Percentiles rank a stretch among this genome's conserved stretches.
Evolutionary conservation across 2,888 invertebrate genomes (phyloP).

Genomic region (Oconnorella tubifera): DNA sequence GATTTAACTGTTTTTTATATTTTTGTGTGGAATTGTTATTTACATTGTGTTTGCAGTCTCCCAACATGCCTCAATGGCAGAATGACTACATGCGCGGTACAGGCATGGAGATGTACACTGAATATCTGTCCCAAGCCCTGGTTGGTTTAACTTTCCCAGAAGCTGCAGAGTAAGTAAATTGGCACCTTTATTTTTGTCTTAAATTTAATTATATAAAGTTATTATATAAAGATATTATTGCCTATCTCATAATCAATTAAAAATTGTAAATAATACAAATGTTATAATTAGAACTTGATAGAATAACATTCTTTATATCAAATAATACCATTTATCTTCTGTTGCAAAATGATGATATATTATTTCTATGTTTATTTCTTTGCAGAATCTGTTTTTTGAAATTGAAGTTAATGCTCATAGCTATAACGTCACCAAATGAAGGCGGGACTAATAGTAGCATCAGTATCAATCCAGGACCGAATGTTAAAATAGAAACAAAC

Average conservation of each 20-base stretch:
- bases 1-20: no score
- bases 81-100: constrained; percentile 99
- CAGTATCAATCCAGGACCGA: constrained; percentile 86
- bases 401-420: constrained; percentile 89
- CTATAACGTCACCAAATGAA: constrained; percentile 78
- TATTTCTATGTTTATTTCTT: background rate
- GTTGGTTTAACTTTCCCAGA: constrained; percentile 99
- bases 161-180: constrained; percentile 98
- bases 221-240: no score
- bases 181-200: no score
- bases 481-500: constrained; percentile 87
- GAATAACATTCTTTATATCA: no score
- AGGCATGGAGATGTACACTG: constrained; percentile 99
- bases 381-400: constrained; percentile 96
- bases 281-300: no score
- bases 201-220: no score
- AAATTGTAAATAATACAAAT: no score
- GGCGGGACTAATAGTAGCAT: constrained; percentile 85
- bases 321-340: no score
- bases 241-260: no score
- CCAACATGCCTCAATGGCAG: constrained; percentile 99
- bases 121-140: constrained; percentile 98
- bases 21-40: no score
- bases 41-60: no score
- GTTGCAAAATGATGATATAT: no score